Percentiles rank a stretch among this genome's conserved stretches.
Conservation (phyloP, 2,888 invertebrate genomes). For the Lycophotia porphyrea region DNA sequence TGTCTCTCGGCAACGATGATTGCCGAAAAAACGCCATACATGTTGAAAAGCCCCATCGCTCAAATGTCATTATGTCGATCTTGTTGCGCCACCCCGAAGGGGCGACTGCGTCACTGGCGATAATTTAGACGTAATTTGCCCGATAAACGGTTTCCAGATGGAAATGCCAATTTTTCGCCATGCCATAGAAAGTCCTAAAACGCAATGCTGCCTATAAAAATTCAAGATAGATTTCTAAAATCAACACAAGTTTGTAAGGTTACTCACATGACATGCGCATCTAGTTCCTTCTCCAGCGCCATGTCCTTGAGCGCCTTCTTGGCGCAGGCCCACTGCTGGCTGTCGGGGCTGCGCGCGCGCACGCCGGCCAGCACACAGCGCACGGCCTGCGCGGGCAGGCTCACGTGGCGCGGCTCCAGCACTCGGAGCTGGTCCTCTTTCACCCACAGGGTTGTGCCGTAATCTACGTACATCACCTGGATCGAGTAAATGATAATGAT, state of each 20-base stretch:
- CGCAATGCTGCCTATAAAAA: too few species aligned
- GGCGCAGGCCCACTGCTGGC: conserved; percentile 76
- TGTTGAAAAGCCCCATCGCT: too few species aligned
- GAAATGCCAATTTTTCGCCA: too few species aligned
- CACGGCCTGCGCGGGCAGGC: conserved; percentile 90
- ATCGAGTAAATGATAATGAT: too few species aligned
- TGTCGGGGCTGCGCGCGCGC: conserved; percentile 66
- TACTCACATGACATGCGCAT: conserved; percentile 80
- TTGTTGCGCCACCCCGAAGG: too few species aligned
- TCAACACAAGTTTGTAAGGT: too few species aligned
- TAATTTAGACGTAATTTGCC: too few species aligned
- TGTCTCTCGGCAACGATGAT: not conserved
- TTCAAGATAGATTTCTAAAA: too few species aligned
- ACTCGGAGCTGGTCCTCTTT: conserved; percentile 87
- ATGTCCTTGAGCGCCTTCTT: conserved; percentile 68
- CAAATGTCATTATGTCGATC: too few species aligned
- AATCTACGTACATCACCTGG: conserved; percentile 92
- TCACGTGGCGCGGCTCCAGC: conserved; percentile 88
- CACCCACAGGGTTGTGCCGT: conserved; percentile 91
- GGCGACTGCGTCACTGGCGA: too few species aligned
- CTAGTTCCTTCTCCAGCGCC: conserved; percentile 69
- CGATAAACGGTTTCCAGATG: too few species aligned
- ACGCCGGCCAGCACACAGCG: conserved; percentile 88
- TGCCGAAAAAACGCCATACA: not conserved
- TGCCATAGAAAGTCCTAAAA: too few species aligned